These are phyloP conservation scores for Elymnias hypermnestra DNA, from an alignment of 1,140 invertebrate species.

Conservation along the genomic window DNA sequence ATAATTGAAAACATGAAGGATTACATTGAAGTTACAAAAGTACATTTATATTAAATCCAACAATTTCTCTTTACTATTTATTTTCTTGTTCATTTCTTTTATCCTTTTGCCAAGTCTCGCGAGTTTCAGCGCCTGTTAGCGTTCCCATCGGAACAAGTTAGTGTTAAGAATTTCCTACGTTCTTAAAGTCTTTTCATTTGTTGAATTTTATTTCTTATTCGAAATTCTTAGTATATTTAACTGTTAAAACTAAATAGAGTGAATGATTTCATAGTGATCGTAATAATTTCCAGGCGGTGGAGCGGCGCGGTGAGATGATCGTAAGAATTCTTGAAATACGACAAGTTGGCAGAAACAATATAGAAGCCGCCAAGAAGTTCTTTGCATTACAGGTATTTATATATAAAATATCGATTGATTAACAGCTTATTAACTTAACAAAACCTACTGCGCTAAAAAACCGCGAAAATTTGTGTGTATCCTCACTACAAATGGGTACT, in stretches of 20 bases:
- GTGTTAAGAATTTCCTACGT: slow-evolving; percentile 2
- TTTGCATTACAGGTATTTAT: slow-evolving; percentile 84
- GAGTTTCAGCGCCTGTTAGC: slow-evolving; percentile 3
- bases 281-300: slow-evolving; percentile 84
- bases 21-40: no score
- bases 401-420: no score
- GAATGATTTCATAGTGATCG: no score
- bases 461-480: no score
- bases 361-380: slow-evolving; percentile 90
- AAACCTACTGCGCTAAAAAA: not conserved
- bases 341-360: slow-evolving; percentile 88
- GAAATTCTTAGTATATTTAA: not conserved
- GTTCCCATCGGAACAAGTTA: slow-evolving; percentile 6
- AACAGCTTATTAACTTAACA: not conserved
- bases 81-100: slow-evolving; percentile 1
- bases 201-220: not conserved
- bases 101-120: not conserved
- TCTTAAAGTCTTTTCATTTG: not conserved
- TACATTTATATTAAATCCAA: not conserved
- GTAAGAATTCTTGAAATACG: slow-evolving; percentile 91
- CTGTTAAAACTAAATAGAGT: not conserved
- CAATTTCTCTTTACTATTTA: slow-evolving; percentile 2
- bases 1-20: no score
- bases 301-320: slow-evolving; percentile 95
- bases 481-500: no score